These are phyloP conservation scores for Malachius bipustulatus DNA, from an alignment of 2,888 invertebrate genomes.

Conservation along the genomic window DNA sequence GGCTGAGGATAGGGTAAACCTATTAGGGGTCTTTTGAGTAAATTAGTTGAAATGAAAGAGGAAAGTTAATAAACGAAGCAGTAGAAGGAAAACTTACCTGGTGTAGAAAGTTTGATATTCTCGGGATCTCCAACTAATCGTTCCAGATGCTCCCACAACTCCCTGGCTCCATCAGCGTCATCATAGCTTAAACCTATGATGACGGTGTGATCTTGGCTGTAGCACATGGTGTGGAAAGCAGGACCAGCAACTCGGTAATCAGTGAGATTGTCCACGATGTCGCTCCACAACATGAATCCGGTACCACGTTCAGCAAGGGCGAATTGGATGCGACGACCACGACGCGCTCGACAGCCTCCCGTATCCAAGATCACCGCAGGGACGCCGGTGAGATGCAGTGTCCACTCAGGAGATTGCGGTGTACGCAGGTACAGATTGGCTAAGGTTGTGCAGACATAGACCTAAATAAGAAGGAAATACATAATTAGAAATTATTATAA, in stretches of 20 bases:
- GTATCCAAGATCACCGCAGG: slow-evolving; percentile 66
- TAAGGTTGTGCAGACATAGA: slow-evolving; percentile 63
- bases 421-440: slow-evolving; percentile 59
- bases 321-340: slow-evolving; percentile 48
- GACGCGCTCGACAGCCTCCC: slow-evolving; percentile 59
- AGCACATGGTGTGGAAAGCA: slow-evolving; percentile 72
- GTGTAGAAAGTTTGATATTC: slow-evolving; percentile 61
- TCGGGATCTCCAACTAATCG: slow-evolving; percentile 62
- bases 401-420: slow-evolving; percentile 50
- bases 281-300: slow-evolving; percentile 70
- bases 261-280: slow-evolving; percentile 67
- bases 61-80: no score
- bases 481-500: slow-evolving; percentile 1
- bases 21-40: no score
- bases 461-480: slow-evolving; percentile 33
- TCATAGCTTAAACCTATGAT: slow-evolving; percentile 73
- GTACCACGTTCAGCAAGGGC: slow-evolving; percentile 48
- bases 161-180: slow-evolving; percentile 56
- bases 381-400: slow-evolving; percentile 63
- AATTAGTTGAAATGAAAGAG: no score
- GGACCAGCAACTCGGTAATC: slow-evolving; percentile 59
- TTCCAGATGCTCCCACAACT: slow-evolving; percentile 57
- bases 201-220: slow-evolving; percentile 63
- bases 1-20: no score
- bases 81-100: no score